Percentiles rank a stretch among this genome's conserved stretches.
Evolutionary conservation across 37 sponge, comb jelly and placozoan genomes (phyloP).

Genomic region (Axinella damicornis): DNA sequence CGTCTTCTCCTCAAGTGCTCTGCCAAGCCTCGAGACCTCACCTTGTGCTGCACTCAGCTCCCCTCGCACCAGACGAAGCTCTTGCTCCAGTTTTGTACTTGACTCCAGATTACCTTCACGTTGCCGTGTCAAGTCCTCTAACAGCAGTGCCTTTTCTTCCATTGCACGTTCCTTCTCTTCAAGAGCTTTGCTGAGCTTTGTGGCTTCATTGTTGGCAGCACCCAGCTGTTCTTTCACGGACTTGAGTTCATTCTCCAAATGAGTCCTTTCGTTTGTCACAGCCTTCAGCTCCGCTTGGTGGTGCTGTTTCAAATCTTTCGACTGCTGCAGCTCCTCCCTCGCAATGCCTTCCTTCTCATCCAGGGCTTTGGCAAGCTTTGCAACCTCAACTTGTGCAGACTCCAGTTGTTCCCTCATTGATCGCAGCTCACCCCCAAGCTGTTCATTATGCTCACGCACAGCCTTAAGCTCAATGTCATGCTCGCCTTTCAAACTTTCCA

Average conservation of each 20-base stretch:
- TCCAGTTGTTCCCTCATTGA: not conserved
- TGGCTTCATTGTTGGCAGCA: not conserved
- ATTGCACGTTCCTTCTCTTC: not conserved
- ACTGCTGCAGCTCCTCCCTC: too few relatives aligned
- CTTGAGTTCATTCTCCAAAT: not conserved
- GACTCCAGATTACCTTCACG: not conserved
- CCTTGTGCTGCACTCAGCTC: not conserved
- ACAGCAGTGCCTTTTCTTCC: not conserved
- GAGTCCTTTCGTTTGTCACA: not conserved
- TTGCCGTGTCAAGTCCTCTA: too few relatives aligned
- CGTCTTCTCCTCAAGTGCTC: not conserved
- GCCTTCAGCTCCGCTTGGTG: too few relatives aligned
- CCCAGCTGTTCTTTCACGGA: not conserved
- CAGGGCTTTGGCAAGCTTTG: not conserved
- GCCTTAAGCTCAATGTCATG: not conserved
- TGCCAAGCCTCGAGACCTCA: not conserved
- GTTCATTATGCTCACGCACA: not conserved
- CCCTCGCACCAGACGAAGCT: not conserved
- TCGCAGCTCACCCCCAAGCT: not conserved
- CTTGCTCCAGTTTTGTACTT: not conserved
- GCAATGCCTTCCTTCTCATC: not conserved
- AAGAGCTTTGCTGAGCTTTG: not conserved
- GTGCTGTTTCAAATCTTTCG: too few relatives aligned
- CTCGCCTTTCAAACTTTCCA: not conserved
- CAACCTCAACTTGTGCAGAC: not conserved